phyloP scores from a whole-genome alignment of 30 jellyfish, hydroid and myxozoan species.

The Nemopilema nomurai region DNA sequence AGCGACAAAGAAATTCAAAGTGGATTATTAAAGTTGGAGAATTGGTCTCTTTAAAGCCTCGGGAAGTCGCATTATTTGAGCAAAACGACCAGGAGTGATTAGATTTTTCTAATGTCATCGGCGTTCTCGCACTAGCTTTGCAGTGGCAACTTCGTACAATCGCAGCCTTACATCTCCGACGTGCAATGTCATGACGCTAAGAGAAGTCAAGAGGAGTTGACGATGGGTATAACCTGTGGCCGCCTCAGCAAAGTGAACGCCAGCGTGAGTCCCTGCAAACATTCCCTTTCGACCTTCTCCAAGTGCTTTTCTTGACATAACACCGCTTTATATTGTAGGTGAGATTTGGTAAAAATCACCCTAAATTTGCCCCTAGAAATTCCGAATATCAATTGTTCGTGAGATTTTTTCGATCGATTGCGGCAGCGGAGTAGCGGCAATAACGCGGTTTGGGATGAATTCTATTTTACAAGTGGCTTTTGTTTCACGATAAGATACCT shows the following conservation, averaged over 20 bases:
- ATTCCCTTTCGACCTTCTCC: background rate
- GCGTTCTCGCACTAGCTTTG: background rate
- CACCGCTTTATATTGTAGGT: background rate
- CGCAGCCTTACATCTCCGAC: background rate
- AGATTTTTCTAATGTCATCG: background rate
- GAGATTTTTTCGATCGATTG: no score
- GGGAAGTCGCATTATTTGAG: background rate
- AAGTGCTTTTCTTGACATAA: background rate
- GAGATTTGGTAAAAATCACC: no score
- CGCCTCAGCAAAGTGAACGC: slow-evolving; percentile 37
- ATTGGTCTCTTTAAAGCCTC: background rate
- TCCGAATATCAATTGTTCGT: no score
- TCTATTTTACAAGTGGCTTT: background rate
- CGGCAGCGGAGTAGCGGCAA: no score
- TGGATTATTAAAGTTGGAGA: background rate
- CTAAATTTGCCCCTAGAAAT: no score
- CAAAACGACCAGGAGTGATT: background rate
- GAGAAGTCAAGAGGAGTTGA: slow-evolving; percentile 16
- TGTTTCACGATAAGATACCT: background rate
- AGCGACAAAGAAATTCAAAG: background rate
- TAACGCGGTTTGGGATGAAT: background rate
- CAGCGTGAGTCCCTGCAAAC: slow-evolving; percentile 5
- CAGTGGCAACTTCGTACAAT: background rate
- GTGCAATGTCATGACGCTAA: background rate
- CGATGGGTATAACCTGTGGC: slow-evolving; percentile 42